These are phyloP conservation scores for Sebastes miniatus DNA, from an alignment of 2,797 vertebrate species.

Conservation along the genomic window DNA sequence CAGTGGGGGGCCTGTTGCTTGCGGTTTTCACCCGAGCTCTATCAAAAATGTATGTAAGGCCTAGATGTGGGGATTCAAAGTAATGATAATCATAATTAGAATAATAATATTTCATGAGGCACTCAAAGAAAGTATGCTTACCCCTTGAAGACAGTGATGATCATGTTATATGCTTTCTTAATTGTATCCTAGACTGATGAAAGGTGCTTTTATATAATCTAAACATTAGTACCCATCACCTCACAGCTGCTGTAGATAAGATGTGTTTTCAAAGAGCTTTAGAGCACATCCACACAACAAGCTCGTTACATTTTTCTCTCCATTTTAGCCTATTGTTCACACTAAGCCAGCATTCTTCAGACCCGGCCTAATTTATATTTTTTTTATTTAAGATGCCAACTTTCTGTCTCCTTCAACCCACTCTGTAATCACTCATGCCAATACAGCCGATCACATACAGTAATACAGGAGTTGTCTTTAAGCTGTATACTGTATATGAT, in stretches of 20 bases:
- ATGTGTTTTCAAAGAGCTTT: background rate
- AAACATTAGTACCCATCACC: background rate
- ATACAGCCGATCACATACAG: background rate
- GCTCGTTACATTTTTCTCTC: background rate
- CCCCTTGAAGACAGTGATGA: background rate
- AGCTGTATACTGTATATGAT: background rate
- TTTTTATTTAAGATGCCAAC: background rate
- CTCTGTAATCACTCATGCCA: background rate
- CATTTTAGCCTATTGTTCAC: background rate
- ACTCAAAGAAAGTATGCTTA: background rate
- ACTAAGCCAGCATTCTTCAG: background rate
- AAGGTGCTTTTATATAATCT: background rate
- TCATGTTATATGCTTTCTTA: background rate
- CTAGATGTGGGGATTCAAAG: slow-evolving; percentile 5
- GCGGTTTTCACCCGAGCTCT: slow-evolving; percentile 25
- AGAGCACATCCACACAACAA: background rate
- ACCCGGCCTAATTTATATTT: background rate
- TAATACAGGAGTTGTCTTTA: background rate
- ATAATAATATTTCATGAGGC: background rate
- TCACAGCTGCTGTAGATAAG: background rate
- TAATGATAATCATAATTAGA: background rate
- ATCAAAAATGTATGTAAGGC: slow-evolving; percentile 14
- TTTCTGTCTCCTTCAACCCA: background rate
- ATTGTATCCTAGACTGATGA: background rate
- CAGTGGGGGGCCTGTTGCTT: slow-evolving; percentile 47